Percentiles rank a stretch among this genome's conserved stretches.
Evolutionary conservation across 2,888 invertebrate genomes (phyloP).

Genomic region (Bursaphelenchus okinawaensis): DNA sequence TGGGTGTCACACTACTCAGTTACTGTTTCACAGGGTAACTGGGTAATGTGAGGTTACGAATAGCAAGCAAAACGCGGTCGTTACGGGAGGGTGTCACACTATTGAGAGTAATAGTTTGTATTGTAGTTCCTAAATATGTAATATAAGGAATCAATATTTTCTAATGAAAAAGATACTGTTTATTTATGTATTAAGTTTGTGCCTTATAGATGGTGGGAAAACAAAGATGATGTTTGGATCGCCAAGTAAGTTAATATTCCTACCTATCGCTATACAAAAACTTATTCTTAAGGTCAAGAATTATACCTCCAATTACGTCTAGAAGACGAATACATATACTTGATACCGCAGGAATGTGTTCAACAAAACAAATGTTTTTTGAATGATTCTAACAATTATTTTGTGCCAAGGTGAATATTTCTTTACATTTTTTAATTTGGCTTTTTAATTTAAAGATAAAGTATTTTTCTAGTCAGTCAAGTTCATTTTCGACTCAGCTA

Average conservation of each 20-base stretch:
- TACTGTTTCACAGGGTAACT: no score
- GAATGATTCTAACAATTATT: neutral
- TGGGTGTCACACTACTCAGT: no score
- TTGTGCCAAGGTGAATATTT: neutral
- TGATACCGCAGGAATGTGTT: neutral
- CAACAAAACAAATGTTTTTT: neutral
- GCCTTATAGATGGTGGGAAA: neutral
- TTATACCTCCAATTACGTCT: neutral
- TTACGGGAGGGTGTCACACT: no score
- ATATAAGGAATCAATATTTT: neutral
- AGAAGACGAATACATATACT: neutral
- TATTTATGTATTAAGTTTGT: neutral
- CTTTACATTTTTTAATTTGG: no score
- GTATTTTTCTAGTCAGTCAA: neutral
- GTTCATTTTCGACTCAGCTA: neutral
- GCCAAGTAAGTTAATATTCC: neutral
- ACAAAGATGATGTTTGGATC: neutral
- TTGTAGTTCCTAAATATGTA: no score
- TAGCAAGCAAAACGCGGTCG: no score
- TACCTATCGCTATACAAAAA: no score
- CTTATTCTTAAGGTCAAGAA: neutral
- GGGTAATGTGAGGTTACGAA: no score
- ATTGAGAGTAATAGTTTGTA: no score
- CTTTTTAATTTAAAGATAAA: neutral
- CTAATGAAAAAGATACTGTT: neutral